Conservation (phyloP, 2,113 vertebrate species). For the Sciurus niger region DNA sequence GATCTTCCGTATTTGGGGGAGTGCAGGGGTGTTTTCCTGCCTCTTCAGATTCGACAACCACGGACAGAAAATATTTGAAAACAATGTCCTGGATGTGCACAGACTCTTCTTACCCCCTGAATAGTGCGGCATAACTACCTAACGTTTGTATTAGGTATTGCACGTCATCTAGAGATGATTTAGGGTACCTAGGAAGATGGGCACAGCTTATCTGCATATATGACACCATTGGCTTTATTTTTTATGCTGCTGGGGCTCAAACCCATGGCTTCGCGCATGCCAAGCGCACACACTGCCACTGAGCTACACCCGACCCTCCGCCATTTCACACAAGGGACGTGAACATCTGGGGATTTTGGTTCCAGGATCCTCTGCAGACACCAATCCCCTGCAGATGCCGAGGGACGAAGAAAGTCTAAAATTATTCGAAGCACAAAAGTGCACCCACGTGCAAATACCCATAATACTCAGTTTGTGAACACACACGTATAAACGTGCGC, state of each 20-base stretch:
- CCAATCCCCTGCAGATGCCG: too few relatives aligned
- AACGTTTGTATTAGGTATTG: background rate
- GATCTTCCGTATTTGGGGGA: too few relatives aligned
- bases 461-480: background rate
- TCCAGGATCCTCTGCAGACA: too few relatives aligned
- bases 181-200: background rate
- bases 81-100: background rate
- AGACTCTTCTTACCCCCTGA: background rate
- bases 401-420: background rate
- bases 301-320: background rate
- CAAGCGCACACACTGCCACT: too few relatives aligned
- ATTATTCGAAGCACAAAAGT: background rate
- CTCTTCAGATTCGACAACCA: background rate
- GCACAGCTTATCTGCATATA: background rate
- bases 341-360: too few relatives aligned
- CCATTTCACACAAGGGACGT: background rate
- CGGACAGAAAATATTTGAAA: background rate
- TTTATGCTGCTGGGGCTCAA: background rate
- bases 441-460: accelerated
- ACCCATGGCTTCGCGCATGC: background rate
- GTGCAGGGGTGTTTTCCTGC: background rate
- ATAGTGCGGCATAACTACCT: background rate
- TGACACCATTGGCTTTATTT: background rate
- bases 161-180: background rate
- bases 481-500: too few relatives aligned